A percentile compares a stretch with the other conserved stretches of the same genome.
These are phyloP conservation scores for Talpa occidentalis DNA, from an alignment of 2,113 vertebrate species.

Conservation along the genomic window DNA sequence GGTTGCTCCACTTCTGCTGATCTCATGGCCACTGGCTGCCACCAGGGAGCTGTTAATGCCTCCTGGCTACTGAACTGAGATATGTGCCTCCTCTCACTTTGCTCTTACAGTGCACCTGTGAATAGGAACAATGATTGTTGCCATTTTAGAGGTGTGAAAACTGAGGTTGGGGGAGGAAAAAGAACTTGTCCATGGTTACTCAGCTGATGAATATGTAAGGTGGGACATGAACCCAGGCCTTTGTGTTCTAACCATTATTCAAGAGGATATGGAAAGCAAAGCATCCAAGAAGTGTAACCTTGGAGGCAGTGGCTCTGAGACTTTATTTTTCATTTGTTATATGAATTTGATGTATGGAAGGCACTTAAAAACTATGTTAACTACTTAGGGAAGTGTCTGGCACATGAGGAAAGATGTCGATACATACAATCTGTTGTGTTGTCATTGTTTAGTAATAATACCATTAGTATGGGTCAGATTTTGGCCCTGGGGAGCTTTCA, in stretches of 20 bases:
- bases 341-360: slow-evolving; percentile 15
- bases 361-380: not conserved
- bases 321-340: not conserved
- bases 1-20: not conserved
- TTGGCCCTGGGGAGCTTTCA: not conserved
- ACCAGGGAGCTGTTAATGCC: accelerated
- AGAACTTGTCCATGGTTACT: not conserved
- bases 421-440: not conserved
- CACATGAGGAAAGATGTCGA: not conserved
- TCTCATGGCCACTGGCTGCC: not conserved
- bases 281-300: not conserved
- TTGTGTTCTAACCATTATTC: not conserved
- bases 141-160: not conserved
- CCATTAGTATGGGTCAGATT: not conserved
- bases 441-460: not conserved
- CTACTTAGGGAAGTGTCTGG: not conserved
- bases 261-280: not conserved
- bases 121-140: not conserved
- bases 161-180: not conserved
- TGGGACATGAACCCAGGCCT: not conserved
- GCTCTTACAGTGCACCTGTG: not conserved
- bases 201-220: not conserved
- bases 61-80: not conserved
- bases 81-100: not conserved
- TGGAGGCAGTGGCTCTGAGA: not conserved